Percentiles rank a stretch among this genome's conserved stretches.
Conservation (phyloP, 2,797 vertebrate genomes). For the Lophotriccus pileatus region DNA sequence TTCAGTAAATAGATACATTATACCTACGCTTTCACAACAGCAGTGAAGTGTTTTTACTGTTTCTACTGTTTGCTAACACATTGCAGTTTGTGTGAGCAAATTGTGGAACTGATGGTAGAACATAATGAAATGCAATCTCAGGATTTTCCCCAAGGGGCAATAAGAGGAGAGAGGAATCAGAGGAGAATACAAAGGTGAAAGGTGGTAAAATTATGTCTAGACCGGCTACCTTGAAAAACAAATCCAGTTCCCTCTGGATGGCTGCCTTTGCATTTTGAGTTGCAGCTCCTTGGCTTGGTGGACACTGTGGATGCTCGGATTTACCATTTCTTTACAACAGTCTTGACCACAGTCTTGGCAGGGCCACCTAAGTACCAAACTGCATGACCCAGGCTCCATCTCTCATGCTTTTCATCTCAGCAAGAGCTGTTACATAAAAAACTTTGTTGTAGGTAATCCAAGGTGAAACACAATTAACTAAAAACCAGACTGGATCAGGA, state of each 20-base stretch:
- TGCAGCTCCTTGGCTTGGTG: background rate
- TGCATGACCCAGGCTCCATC: background rate
- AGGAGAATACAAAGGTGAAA: background rate
- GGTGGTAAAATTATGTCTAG: background rate
- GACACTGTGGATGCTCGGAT: background rate
- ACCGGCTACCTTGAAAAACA: background rate
- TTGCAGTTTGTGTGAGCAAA: background rate
- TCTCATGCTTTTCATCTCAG: background rate
- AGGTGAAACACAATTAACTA: background rate
- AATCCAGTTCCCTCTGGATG: background rate
- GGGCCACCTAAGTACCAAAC: background rate
- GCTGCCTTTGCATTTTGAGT: background rate
- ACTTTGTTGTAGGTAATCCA: background rate
- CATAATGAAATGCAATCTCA: background rate
- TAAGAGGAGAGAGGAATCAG: background rate
- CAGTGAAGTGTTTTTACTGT: rapidly evolving
- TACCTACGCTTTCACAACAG: background rate
- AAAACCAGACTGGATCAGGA: background rate
- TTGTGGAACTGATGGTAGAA: background rate
- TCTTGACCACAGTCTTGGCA: background rate
- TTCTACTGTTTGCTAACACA: background rate
- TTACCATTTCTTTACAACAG: rapidly evolving
- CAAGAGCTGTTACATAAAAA: background rate
- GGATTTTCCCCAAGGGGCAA: background rate
- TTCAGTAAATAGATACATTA: background rate